These are phyloP conservation scores for Harmothoe impar DNA, from an alignment of 2,888 invertebrate genomes.

Conservation along the genomic window DNA sequence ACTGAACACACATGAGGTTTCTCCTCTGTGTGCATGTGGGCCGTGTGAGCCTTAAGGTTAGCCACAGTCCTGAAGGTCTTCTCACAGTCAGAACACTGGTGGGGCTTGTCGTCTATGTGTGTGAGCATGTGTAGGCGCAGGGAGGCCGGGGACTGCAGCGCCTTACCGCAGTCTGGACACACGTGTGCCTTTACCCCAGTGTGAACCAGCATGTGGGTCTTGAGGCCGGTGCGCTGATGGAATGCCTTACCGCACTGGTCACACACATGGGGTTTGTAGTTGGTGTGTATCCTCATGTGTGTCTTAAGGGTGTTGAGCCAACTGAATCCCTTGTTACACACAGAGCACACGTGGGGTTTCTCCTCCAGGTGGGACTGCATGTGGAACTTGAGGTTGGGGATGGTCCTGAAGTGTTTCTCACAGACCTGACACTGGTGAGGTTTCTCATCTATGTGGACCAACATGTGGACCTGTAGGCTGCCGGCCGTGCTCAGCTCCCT, in stretches of 20 bases:
- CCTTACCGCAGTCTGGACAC: slow-evolving; percentile 6
- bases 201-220: background rate
- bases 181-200: background rate
- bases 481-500: background rate
- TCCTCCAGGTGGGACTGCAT: background rate
- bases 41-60: background rate
- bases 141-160: background rate
- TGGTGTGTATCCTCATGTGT: background rate
- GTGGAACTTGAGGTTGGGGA: background rate
- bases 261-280: background rate
- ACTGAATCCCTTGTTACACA: background rate
- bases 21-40: background rate
- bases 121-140: background rate
- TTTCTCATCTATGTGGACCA: background rate
- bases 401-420: background rate
- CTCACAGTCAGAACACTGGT: background rate
- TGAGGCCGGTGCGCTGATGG: background rate
- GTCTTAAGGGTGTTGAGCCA: background rate
- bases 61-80: background rate
- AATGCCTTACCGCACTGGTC: background rate
- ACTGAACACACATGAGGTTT: background rate
- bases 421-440: background rate
- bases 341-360: background rate
- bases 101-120: background rate
- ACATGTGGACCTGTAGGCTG: background rate